phyloP scores from a whole-genome alignment of 2,113 vertebrate genomes.

The Barbus barbus region DNA sequence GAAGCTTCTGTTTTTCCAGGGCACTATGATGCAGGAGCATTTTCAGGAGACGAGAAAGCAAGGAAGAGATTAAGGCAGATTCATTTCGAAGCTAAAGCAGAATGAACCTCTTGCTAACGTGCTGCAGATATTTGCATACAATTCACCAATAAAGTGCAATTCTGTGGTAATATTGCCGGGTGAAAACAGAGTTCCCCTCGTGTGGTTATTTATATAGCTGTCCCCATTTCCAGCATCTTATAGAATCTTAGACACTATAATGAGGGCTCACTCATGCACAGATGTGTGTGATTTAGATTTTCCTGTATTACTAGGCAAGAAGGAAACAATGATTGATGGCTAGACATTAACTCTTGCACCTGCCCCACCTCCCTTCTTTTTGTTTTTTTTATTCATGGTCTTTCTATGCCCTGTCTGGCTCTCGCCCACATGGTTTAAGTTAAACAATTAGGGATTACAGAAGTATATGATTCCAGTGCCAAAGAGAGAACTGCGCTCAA shows the following conservation, averaged over 20 bases:
- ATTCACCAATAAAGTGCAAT: background rate
- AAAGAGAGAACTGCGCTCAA: constrained; percentile 45
- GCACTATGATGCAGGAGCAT: background rate
- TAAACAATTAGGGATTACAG: constrained; percentile 57
- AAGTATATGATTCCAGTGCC: constrained; percentile 42
- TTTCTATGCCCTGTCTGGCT: background rate
- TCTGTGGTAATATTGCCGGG: background rate
- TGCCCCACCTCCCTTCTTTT: constrained; percentile 14
- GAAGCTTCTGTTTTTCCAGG: background rate
- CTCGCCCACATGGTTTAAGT: constrained; percentile 41
- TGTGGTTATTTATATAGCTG: constrained; percentile 17
- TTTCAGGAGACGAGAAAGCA: background rate
- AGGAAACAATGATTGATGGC: constrained; percentile 24
- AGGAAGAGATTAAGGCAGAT: background rate
- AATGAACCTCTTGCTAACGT: constrained; percentile 16
- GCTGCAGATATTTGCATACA: background rate
- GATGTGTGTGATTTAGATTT: constrained; percentile 14
- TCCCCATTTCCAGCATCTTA: background rate
- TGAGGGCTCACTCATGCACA: background rate
- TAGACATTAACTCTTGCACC: constrained; percentile 19
- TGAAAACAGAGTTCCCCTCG: background rate
- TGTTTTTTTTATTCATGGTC: constrained; percentile 21
- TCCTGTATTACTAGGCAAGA: constrained; percentile 10
- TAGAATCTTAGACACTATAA: background rate
- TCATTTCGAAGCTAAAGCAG: background rate